These are phyloP conservation scores for Nasua narica DNA, from an alignment of 2,797 vertebrate species.

Conservation along the genomic window DNA sequence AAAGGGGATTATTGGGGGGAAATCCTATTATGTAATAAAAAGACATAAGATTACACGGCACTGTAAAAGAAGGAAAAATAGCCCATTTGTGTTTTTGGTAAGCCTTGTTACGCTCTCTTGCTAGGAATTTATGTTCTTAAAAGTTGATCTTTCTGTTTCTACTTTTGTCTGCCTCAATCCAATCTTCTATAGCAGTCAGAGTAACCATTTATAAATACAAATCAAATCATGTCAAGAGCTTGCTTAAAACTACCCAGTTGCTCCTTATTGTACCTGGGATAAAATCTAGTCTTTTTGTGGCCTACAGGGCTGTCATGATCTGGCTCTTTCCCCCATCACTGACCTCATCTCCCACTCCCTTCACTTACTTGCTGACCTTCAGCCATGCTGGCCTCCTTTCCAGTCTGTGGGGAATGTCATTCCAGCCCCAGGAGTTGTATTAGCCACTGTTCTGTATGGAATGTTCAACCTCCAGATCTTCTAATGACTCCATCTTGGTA, in stretches of 20 bases:
- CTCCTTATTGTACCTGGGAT: background rate
- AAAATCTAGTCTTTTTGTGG: background rate
- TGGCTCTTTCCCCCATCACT: background rate
- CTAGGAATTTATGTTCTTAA: background rate
- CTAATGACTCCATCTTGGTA: background rate
- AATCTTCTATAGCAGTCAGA: background rate
- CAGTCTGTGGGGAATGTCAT: background rate
- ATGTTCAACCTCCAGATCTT: background rate
- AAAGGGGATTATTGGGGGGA: background rate
- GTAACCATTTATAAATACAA: background rate
- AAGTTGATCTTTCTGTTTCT: background rate
- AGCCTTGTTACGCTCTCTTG: background rate
- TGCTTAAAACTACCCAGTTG: background rate
- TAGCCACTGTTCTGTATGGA: background rate
- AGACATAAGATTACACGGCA: background rate
- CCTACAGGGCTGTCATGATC: background rate
- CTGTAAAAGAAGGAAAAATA: background rate
- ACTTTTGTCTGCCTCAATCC: background rate
- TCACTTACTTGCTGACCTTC: background rate
- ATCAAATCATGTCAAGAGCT: background rate
- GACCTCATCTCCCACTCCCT: background rate
- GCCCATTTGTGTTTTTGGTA: background rate
- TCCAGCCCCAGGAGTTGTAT: background rate
- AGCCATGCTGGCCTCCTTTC: background rate
- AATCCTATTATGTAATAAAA: background rate